A percentile compares a stretch with the other conserved stretches of the same genome.
These are phyloP conservation scores for Ips nitidus DNA, from an alignment of 1,140 invertebrate species.

Conservation along the genomic window DNA sequence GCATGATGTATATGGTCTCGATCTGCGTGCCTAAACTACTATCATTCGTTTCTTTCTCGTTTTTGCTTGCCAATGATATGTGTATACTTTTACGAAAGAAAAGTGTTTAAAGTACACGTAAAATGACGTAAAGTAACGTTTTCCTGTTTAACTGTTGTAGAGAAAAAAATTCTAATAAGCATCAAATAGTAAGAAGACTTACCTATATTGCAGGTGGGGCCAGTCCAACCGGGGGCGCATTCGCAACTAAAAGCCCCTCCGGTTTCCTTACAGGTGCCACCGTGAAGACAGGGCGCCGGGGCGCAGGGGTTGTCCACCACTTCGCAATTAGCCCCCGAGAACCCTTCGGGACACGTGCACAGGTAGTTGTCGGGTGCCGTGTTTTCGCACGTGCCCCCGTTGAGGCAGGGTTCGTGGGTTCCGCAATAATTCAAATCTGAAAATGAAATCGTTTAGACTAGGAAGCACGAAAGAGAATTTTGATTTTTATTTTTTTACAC, in stretches of 20 bases:
- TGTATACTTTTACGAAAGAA: no score
- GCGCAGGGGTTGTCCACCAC: conserved; percentile 90
- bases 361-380: conserved; percentile 89
- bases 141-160: no score
- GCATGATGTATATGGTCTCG: conserved; percentile 2
- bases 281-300: conserved; percentile 84
- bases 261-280: conserved; percentile 70
- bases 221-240: conserved; percentile 85
- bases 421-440: conserved; percentile 96
- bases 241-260: conserved; percentile 68
- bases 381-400: conserved; percentile 95
- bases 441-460: conserved; percentile 46
- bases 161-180: no score
- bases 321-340: conserved; percentile 89
- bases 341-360: conserved; percentile 89
- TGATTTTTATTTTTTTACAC: no score
- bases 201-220: conserved; percentile 74
- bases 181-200: conserved; percentile 47
- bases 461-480: no score
- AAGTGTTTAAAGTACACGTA: no score
- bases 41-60: no score
- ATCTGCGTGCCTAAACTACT: no score
- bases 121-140: no score
- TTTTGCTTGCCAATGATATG: no score
- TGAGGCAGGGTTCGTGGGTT: conserved; percentile 92